A percentile compares a stretch with the other conserved stretches of the same genome.
Evolutionary conservation across 2,113 vertebrate genomes (phyloP).

Genomic region (Falcunculus frontatus): DNA sequence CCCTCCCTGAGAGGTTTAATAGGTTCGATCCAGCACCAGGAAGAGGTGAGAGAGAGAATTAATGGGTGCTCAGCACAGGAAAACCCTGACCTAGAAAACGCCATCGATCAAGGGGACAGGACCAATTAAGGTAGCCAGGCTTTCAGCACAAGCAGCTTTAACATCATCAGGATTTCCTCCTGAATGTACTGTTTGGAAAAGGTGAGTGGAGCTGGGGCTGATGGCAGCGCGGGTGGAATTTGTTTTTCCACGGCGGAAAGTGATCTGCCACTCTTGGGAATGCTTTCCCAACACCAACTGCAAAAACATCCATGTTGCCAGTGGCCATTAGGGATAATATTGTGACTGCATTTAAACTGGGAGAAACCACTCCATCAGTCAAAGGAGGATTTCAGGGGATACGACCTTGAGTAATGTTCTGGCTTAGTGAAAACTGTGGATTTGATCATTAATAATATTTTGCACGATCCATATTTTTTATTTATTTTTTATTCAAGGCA

Average conservation of each 20-base stretch:
- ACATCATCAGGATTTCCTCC: constrained; percentile 66
- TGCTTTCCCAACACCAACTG: constrained; percentile 62
- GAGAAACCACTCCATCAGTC: constrained; percentile 56
- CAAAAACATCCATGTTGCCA: constrained; percentile 61
- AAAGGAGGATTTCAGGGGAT: constrained; percentile 53
- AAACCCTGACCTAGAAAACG: constrained; percentile 18
- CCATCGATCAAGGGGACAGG: constrained; percentile 30
- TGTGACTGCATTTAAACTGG: constrained; percentile 55
- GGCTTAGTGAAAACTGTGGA: constrained; percentile 35
- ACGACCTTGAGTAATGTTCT: constrained; percentile 53
- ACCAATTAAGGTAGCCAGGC: constrained; percentile 23
- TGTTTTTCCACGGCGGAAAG: constrained; percentile 63
- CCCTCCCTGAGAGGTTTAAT: background rate
- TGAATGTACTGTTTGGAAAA: constrained; percentile 46
- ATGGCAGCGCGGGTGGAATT: constrained; percentile 25
- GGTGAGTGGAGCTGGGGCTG: constrained; percentile 42
- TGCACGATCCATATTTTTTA: background rate
- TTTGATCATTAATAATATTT: constrained; percentile 64
- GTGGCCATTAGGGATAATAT: constrained; percentile 59
- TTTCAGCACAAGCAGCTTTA: constrained; percentile 52
- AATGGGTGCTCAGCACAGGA: constrained; percentile 20
- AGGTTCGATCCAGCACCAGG: constrained; percentile 7
- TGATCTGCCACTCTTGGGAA: constrained; percentile 48
- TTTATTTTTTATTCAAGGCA: background rate
- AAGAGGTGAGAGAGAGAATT: constrained; percentile 7